Base-by-base conservation (phyloP, 2,797 vertebrate species). In the Tragelaphus eurycerus region DNA sequence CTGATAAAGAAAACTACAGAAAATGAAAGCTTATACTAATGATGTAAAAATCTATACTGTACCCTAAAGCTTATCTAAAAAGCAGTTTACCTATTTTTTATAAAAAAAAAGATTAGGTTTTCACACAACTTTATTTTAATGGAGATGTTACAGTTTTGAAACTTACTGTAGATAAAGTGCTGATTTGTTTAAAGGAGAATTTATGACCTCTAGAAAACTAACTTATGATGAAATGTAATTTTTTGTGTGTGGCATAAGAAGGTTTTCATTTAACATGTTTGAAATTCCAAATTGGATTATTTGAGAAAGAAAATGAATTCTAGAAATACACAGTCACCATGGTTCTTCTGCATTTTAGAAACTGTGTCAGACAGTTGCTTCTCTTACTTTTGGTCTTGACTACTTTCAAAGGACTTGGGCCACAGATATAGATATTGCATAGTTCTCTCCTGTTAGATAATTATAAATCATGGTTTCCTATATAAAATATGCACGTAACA, bases 231-330 rank as follows among this genome's bases (percentile, higher is more conserved):
- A 93, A 52, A 21, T 71, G 50, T 48, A 84, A 50, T 52, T 46
- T 16, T 86, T 43, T 83, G 10, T 79, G 27, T 34, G 2, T 55
- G 17, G 14, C 31, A 21, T n/a, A 54, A 50, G 50, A 31, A 88
- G 19, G 12, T 82, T 4, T 78, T 93, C 3, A 55, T 60, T 60
- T 17, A 82, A 25, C 4, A 52, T 54, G 13, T 52, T 74, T 91
- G 34, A 89, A 83, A 96, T 86, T 97, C 25, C 27, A 96, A 83
- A 60, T 89, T 79, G 17, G 17, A 46, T 84, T 88, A 82, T 67
- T 81, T 67, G 16, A 54, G 67, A 57, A 57, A 57, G 55, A 55
- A 93, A 86, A 83, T 16, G 7, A 57, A 62, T 88, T 52, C 76
- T 76, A 94, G 17, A 84, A 86, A 55, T 88, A 31, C 0, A 13